Percentiles rank a stretch among this genome's conserved stretches.
Conservation (phyloP, 2,797 vertebrate genomes). For the Podargus strigoides region DNA sequence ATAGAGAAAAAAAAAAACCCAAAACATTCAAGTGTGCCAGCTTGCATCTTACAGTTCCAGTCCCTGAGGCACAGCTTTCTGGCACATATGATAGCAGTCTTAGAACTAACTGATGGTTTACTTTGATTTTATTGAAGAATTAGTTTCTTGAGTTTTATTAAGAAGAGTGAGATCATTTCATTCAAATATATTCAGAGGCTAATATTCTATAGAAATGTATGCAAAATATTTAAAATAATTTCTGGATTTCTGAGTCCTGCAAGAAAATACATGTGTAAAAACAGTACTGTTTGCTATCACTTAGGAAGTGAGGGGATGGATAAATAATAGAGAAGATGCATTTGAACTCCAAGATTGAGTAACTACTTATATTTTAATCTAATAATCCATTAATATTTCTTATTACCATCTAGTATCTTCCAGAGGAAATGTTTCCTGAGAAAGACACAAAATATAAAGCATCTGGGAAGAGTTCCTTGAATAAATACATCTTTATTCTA, state of each 20-base stretch:
- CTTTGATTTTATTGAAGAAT: neutral
- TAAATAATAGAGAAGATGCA: neutral
- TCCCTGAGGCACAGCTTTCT: neutral
- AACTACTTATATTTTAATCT: neutral
- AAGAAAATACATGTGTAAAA: neutral
- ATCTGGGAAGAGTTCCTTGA: neutral
- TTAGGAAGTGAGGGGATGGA: neutral
- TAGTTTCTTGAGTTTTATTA: neutral
- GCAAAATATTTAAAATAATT: neutral
- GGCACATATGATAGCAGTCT: neutral
- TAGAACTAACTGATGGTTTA: neutral
- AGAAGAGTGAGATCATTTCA: neutral
- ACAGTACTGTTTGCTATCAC: neutral
- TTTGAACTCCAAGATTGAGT: neutral
- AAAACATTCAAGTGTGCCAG: neutral
- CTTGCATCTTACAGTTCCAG: neutral
- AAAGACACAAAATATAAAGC: neutral
- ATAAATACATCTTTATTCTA: neutral
- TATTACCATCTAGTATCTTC: neutral
- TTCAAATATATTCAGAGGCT: neutral
- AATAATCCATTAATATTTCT: constrained; percentile 7
- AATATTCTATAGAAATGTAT: neutral
- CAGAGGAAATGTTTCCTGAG: neutral
- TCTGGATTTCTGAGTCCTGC: neutral
- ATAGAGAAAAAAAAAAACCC: neutral